Evolutionary conservation across 2,797 vertebrate genomes (phyloP).

Genomic region (Spinibarbus caldwelli): DNA sequence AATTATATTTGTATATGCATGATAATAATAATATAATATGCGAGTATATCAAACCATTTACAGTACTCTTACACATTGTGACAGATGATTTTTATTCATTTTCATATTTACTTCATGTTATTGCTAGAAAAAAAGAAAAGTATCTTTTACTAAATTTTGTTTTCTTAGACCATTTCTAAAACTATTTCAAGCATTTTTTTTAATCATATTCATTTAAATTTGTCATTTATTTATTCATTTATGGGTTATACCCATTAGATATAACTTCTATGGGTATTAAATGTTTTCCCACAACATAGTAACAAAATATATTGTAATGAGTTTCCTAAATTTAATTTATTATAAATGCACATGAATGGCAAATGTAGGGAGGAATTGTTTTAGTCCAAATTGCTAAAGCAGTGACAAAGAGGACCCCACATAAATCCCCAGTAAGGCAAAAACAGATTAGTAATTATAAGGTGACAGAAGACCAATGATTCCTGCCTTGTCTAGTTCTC

Average conservation of each 20-base stretch:
- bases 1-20: too few species aligned
- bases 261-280: background rate
- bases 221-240: background rate
- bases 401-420: slow-evolving; percentile 19
- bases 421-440: slow-evolving; percentile 6
- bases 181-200: background rate
- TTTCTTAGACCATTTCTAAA: background rate
- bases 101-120: background rate
- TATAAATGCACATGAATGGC: background rate
- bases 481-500: slow-evolving; percentile 40
- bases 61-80: background rate
- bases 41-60: too few species aligned
- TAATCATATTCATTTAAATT: background rate
- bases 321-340: background rate
- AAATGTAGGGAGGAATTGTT: background rate
- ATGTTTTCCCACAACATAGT: background rate
- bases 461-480: slow-evolving; percentile 45
- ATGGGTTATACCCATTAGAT: too few species aligned
- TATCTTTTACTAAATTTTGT: background rate
- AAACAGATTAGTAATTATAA: slow-evolving; percentile 41
- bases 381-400: background rate
- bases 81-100: background rate
- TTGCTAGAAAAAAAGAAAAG: background rate
- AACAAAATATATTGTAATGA: background rate
- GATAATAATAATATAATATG: too few species aligned